Evolutionary conservation across 2,888 invertebrate species (phyloP), one percentile per base, ranked within the genome.

Genomic region (Megalurothrips usitatus): DNA sequence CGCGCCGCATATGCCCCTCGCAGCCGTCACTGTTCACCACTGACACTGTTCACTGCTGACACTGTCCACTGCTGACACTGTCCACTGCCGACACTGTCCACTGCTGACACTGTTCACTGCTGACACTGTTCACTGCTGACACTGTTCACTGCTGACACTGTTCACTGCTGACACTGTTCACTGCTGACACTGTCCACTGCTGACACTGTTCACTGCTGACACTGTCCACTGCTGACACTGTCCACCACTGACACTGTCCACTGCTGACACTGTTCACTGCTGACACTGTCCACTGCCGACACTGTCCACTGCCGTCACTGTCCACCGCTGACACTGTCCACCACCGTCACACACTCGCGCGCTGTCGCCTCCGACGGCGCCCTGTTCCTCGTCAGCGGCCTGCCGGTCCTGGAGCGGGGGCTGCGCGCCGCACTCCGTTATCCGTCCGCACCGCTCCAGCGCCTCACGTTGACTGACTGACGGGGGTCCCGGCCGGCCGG

Each of bases 401-500:
- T 2, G 34, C 34, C 34, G 34, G 34, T 43, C 34, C 34, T 43
- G 34, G 34, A 43, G 34, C 34, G 6, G 34, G 3, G 34, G 34
- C 34, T 43, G 6, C 34, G 34, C 26, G 9, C 26, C 23, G 26
- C 58, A 6, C 68, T 11, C 68, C 23, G 23, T 6, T 26, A 26
- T 12, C 68, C 68, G 26, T 75, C 68, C 68, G 68, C 68, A 26
- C 68, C 23, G 68, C 68, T 75, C 68, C 68, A 75, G 68, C 68
- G 68, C 68, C 26, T 12, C 23, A n/a, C 68, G 23, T 75, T 75
- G 68, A 75, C 68, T 75, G 68, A 12, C 6, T n/a, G 6, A 11
- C 6, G n/a, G n/a, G 6, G 23, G 23, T 23, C 68, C 23, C 11
- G 23, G 26, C 68, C 68, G 68, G 68, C 11, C 68, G 8, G n/a